These are phyloP conservation scores for Darevskia nairensis DNA, from an alignment of 2,797 vertebrate genomes.

Conservation along the genomic window DNA sequence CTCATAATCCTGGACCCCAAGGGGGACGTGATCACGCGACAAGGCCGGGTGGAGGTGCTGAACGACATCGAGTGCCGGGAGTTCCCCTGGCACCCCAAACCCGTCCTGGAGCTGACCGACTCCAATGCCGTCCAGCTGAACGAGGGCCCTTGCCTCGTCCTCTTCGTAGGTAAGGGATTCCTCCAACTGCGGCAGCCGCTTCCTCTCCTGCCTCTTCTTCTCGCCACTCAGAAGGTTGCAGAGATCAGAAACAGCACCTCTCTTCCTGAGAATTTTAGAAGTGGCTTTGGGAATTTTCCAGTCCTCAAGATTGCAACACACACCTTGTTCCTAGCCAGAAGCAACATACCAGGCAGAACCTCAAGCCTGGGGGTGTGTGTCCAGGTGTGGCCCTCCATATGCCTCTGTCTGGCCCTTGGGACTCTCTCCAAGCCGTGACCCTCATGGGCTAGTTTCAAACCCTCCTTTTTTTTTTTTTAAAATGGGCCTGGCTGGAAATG, in stretches of 20 bases:
- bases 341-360: no score
- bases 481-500: no score
- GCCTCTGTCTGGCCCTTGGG: no score
- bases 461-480: no score
- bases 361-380: no score
- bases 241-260: not conserved
- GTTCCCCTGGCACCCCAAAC: constrained; percentile 97
- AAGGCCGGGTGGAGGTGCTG: constrained; percentile 95
- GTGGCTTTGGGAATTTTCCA: not conserved
- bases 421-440: no score
- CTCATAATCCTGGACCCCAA: constrained; percentile 93
- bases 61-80: constrained; percentile 92
- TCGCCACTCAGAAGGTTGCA: not conserved
- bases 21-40: constrained; percentile 94
- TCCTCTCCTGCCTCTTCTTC: no score
- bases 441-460: no score
- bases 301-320: not conserved
- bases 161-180: constrained; percentile 93
- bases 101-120: constrained; percentile 94
- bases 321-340: no score
- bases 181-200: accelerated
- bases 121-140: constrained; percentile 97
- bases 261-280: not conserved
- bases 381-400: no score
- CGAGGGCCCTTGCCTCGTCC: constrained; percentile 96